Base-by-base conservation (phyloP, 2,113 vertebrate species). In the Tenrec ecaudatus region DNA sequence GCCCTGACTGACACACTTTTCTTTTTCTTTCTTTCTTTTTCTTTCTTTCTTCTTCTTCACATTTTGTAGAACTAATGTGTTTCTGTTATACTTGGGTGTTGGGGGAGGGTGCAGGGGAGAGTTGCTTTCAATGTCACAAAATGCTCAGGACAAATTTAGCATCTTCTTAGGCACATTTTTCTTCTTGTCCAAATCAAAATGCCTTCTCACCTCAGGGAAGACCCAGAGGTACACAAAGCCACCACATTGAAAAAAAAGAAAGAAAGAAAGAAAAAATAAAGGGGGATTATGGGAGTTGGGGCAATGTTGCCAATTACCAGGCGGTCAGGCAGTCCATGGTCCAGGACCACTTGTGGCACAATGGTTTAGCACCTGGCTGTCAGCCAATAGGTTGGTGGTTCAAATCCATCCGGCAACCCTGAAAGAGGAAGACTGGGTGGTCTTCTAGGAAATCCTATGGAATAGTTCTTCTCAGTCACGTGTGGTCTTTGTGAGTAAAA, bases 181-280 rank as follows among this genome's bases (percentile, higher is more conserved):
- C 94, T 95, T 95, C 79, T 93, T 71, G 78, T 93, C 68, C 89
- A 88, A 96, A 94, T 91, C 47, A 89, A 88, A 93, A 82, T 93
- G 47, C 93, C 29, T 95, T 95, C 94, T 96, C 96, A 95, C 94
- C 93, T 96, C 95, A 14, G 91, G 94, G 83, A 84, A 47, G 88
- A 94, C 64, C 57, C 77, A 97, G 95, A 94, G 93, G 73, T n/a
- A 89, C 36, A 80, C 95, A 96, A 87, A 85, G 57, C 68, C 88
- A 79, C 78, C 20, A 38, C 82, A 86, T 58, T 71, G 16, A 89
- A 82, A 91, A 62, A 85, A 64, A 86, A n/a, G n/a, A n/a, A n/a
- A n/a, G n/a, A n/a, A n/a, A n/a, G n/a, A n/a, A n/a, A n/a, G n/a
- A 43, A 77, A 27, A 76, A 84, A 93, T 91, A 78, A 82, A 68